A percentile compares a stretch with the other conserved stretches of the same genome.
Evolutionary conservation across 1,140 invertebrate species (phyloP).

Genomic region (Heterodera carotae): DNA sequence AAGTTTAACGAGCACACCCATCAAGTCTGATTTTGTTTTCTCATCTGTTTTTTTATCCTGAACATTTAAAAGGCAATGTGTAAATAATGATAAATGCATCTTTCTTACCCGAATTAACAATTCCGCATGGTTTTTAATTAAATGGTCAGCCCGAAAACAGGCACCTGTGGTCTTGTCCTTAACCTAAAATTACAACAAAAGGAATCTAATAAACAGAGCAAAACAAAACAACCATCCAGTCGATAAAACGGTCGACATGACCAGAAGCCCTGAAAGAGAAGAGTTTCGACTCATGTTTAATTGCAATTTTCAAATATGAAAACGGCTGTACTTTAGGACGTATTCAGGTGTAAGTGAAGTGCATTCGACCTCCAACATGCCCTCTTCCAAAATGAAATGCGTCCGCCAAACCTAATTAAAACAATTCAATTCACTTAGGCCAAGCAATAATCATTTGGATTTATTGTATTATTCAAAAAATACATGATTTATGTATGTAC

Average conservation of each 20-base stretch:
- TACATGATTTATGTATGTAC: no score
- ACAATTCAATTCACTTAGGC: background rate
- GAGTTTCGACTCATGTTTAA: no score
- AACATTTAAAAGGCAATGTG: background rate
- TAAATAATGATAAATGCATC: background rate
- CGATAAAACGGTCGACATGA: slow-evolving; percentile 96
- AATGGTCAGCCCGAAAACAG: slow-evolving; percentile 93
- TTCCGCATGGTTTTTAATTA: slow-evolving; percentile 81
- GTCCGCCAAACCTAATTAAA: slow-evolving; percentile 76
- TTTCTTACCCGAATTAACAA: slow-evolving; percentile 73
- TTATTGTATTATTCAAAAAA: no score
- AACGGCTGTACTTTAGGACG: slow-evolving; percentile 77
- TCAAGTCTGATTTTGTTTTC: slow-evolving; percentile 71
- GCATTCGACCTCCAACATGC: slow-evolving; percentile 98
- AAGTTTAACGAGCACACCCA: slow-evolving; percentile 66
- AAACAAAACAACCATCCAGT: slow-evolving; percentile 80
- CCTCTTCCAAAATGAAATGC: slow-evolving; percentile 93
- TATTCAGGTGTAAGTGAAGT: slow-evolving; percentile 93
- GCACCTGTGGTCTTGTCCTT: slow-evolving; percentile 94
- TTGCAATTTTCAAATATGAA: no score
- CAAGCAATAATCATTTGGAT: slow-evolving; percentile 58
- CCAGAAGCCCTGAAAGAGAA: slow-evolving; percentile 80
- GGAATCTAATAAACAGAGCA: background rate
- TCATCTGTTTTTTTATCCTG: slow-evolving; percentile 67
- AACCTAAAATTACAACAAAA: slow-evolving; percentile 65